Evolutionary conservation across 2,888 invertebrate species (phyloP), one percentile per base, ranked within the genome.

Genomic region (Drosophila lacicola): DNA sequence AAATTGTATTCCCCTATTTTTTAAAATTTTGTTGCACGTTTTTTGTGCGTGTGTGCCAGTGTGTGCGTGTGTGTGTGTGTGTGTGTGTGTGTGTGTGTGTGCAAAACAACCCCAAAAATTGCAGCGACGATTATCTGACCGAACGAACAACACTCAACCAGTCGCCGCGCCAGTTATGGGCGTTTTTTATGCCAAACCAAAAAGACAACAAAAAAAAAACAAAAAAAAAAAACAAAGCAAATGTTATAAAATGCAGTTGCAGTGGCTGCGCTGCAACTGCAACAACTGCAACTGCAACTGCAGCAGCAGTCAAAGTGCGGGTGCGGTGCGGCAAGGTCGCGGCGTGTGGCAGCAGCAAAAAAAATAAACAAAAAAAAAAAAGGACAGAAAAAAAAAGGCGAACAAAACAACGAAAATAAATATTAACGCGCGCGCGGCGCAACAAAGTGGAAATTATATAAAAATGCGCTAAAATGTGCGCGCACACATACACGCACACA

Each of bases 1-100:
- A 80, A 78, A 75, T 70, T 80, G 84, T 79, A 88, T 90, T 90
- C 88, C 90, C 91, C 91, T 90, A 87, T 83, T 90, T 86, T 86
- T 80, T 37, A 42, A 57, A 64, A 66, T 74, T 64, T 70, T 82
- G 58, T 72, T 67, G 68, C 69, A 54, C 64, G 37, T 68, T 82
- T 85, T 81, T 78, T 79, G 69, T 89, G 82, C 73, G 74, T 82
- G 74, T 82, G 61, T 72, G 54, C 61, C 34, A 33, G 54, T 29
- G 46, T 47, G 19, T 47, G 62, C 62, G 65, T 51, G 41, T 46
- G 34, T 47, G 56, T 53, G 46, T 11, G 41, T 41, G 44, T 42
- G 50, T 41, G 39, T 49, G 45, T 29, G 60, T 66, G 69, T 36
- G 34, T 11, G 68, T 62, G 67, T 42, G 74, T 64, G 71, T 11